These are phyloP conservation scores for Bombus confusus DNA, from an alignment of 1,140 invertebrate species.

Conservation along the genomic window DNA sequence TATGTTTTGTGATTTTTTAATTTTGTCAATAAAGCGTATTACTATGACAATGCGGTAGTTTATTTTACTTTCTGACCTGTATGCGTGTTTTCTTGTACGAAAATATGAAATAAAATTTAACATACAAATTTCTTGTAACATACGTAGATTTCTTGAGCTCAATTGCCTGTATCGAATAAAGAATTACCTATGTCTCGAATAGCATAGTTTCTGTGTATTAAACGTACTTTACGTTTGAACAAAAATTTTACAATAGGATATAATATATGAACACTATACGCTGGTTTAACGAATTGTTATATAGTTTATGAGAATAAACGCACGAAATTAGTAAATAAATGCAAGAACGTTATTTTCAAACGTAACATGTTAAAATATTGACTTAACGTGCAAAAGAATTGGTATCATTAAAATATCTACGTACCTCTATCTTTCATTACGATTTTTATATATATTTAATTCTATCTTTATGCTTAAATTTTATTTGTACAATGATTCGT, in stretches of 20 bases:
- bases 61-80: not conserved
- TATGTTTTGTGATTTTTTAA: not conserved
- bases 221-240: no score
- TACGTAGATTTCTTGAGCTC: not conserved
- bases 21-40: not conserved
- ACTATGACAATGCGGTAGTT: not conserved
- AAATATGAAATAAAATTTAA: not conserved
- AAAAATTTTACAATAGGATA: not conserved
- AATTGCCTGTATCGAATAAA: not conserved
- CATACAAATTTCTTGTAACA: not conserved
- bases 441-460: not conserved
- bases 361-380: not conserved
- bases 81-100: not conserved
- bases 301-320: not conserved
- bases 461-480: not conserved
- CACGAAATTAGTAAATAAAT: not conserved
- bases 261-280: not conserved
- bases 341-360: not conserved
- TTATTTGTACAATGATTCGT: not conserved
- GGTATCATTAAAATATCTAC: not conserved
- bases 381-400: not conserved
- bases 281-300: not conserved
- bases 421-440: not conserved
- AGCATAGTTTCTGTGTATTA: not conserved
- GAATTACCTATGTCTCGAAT: not conserved